A percentile compares a stretch with the other conserved stretches of the same genome.
These are phyloP conservation scores for Cheilosia scutellata DNA, from an alignment of 2,888 invertebrate genomes.

Conservation along the genomic window DNA sequence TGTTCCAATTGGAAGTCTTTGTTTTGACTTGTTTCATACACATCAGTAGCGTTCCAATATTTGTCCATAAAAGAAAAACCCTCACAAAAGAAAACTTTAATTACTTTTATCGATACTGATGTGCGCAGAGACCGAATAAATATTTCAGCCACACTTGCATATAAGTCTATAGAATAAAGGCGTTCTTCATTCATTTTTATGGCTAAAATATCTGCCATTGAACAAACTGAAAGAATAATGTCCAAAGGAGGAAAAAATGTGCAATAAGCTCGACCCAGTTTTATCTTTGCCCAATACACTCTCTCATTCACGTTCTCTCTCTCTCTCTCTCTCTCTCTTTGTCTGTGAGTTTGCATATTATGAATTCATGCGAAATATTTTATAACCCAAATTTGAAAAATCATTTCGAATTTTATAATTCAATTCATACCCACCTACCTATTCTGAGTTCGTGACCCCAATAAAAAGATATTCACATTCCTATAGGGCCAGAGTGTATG, in stretches of 20 bases:
- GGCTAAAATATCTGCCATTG: conserved; percentile 6
- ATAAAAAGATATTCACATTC: neutral
- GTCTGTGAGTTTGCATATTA: too few relatives aligned
- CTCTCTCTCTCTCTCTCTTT: too few relatives aligned
- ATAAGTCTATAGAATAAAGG: too few relatives aligned
- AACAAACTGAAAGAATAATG: conserved; percentile 14
- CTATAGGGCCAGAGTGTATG: neutral
- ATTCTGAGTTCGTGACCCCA: conserved; percentile 8
- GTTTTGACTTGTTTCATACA: too few relatives aligned
- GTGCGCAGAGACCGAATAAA: too few relatives aligned
- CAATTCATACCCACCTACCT: conserved; percentile 9
- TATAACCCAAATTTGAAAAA: conserved; percentile 5
- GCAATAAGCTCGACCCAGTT: conserved; percentile 39
- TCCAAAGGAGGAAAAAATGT: conserved; percentile 3
- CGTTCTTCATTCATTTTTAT: neutral
- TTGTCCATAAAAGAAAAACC: too few relatives aligned
- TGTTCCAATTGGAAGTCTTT: neutral
- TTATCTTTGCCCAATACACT: neutral
- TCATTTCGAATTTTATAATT: conserved; percentile 16
- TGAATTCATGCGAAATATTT: neutral
- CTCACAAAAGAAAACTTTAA: too few relatives aligned
- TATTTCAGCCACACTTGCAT: too few relatives aligned
- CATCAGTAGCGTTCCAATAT: too few relatives aligned
- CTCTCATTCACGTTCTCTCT: neutral
- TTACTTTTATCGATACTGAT: too few relatives aligned